Conservation (phyloP, 2,888 invertebrate genomes). For the Lithophane socia region DNA sequence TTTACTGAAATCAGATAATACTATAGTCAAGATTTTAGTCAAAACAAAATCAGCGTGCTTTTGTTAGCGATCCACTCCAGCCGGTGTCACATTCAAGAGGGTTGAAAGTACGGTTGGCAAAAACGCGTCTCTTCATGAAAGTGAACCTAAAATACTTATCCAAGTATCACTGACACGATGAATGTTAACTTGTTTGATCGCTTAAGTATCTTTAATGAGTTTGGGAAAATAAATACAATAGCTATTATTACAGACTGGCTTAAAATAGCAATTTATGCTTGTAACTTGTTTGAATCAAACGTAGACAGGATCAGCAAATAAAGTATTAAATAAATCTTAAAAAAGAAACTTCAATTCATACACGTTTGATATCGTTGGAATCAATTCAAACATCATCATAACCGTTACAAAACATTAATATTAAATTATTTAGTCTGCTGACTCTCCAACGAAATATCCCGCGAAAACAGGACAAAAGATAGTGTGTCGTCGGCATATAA, state of each 20-base stretch:
- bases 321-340: neutral
- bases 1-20: constrained; percentile 84
- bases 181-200: constrained; percentile 12
- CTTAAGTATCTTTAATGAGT: neutral
- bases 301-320: neutral
- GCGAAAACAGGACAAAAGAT: constrained; percentile 79
- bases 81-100: constrained; percentile 86
- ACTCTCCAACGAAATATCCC: constrained; percentile 69
- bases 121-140: constrained; percentile 46
- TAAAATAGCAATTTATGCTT: neutral
- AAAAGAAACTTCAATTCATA: neutral
- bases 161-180: neutral
- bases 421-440: constrained; percentile 57
- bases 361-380: neutral
- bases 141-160: constrained; percentile 25
- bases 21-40: constrained; percentile 84
- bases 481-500: constrained; percentile 79
- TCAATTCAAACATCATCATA: neutral
- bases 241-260: neutral
- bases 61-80: constrained; percentile 87
- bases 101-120: constrained; percentile 77
- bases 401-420: neutral
- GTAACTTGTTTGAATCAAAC: neutral
- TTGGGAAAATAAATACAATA: neutral
- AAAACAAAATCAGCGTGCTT: constrained; percentile 89